These are phyloP conservation scores for Corvus cornix DNA, from an alignment of 2,113 vertebrate species.

Conservation along the genomic window DNA sequence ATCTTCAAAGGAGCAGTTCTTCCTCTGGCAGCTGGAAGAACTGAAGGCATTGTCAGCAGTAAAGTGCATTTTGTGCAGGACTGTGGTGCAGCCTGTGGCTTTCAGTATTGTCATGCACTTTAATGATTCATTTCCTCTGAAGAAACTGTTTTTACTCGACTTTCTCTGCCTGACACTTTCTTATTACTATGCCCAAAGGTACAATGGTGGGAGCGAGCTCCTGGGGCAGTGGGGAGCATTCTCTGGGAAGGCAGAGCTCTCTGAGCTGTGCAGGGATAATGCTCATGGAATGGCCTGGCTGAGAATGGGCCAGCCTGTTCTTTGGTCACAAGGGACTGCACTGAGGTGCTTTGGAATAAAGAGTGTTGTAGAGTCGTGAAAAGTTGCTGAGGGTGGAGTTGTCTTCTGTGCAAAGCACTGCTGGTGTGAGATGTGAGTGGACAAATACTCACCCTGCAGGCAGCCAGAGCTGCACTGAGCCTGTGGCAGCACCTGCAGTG, in stretches of 20 bases:
- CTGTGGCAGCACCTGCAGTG: background rate
- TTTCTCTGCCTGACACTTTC: conserved; percentile 16
- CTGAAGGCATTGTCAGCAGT: background rate
- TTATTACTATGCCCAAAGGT: background rate
- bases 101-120: conserved; percentile 14
- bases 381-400: background rate
- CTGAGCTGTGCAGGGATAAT: background rate
- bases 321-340: background rate
- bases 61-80: background rate
- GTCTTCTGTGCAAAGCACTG: background rate
- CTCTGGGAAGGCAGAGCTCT: background rate
- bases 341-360: conserved; percentile 11
- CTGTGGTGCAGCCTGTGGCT: conserved; percentile 35
- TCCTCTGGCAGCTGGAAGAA: background rate
- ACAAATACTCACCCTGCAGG: background rate
- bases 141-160: conserved; percentile 16
- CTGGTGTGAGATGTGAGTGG: background rate
- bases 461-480: background rate
- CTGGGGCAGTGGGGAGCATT: background rate
- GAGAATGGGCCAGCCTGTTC: background rate
- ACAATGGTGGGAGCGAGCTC: background rate
- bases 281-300: background rate
- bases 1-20: background rate
- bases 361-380: background rate
- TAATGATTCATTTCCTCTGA: background rate